Base-by-base conservation (phyloP, 2,797 vertebrate species). In the Sylvilagus floridanus region DNA sequence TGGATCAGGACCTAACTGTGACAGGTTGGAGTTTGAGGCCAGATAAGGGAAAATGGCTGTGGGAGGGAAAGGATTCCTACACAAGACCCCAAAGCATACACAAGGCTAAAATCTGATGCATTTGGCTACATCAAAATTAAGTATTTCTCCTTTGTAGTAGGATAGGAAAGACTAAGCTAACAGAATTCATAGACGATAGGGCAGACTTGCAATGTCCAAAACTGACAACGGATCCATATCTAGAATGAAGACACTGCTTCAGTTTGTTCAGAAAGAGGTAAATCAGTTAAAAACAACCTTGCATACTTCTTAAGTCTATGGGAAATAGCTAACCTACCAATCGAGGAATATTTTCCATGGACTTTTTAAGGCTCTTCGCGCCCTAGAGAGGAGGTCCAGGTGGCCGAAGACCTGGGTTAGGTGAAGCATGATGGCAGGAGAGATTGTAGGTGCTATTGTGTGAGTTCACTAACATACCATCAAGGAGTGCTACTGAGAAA, bases 201-300 rank as follows among this genome's bases (percentile, higher is more conserved):
- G 35, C 35, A 63, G 47, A 89, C 79, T 60, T 81, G 35, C 47
- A 77, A 54, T 88, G 14, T 21, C 28, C 26, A 79, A 95, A 76
- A 62, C 60, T 88, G 73, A 73, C 37, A 85, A 79, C 42, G 52
- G 60, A 82, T 68, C 62, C 47, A 47, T 82, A 88, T 92, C 86
- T 92, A 82, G 63, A 88, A 91, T 26, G 73, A 79, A 82, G 42
- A 85, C 75, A 73, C 22, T 32, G 35, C 69, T 94, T 62, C 24
- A 91, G 37, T 84, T 94, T 50, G 63, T 68, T 90, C 37, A 76
- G 79, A 65, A 90, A 24, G 30, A 69, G 83, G 2, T 66, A 83
- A 87, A 63, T 12, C 78, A 24, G n/a, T 84, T 71, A 60, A 78
- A 84, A 92, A 87, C 69, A n/a, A 71, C 57, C n/a, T 69, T 50